phyloP scores from a whole-genome alignment of 2,888 invertebrate genomes.

The Agriopis leucophaearia region DNA sequence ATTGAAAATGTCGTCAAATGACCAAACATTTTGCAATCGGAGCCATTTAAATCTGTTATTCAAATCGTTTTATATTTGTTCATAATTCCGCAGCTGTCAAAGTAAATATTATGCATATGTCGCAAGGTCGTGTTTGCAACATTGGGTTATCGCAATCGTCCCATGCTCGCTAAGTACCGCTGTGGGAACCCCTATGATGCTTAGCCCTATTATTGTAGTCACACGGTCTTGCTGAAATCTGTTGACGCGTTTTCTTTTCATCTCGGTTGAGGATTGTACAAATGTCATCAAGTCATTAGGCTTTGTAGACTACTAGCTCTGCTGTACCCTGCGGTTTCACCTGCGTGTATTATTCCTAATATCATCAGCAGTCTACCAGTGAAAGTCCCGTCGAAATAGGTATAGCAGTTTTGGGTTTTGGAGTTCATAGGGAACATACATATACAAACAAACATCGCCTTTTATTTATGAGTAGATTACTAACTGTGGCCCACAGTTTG shows the following conservation, averaged over 20 bases:
- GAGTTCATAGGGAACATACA: too few relatives aligned
- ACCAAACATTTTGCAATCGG: constrained; percentile 14
- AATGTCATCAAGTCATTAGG: constrained; percentile 9
- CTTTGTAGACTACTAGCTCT: not conserved
- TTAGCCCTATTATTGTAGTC: constrained; percentile 47
- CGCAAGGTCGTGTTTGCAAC: constrained; percentile 33
- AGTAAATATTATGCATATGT: constrained; percentile 25
- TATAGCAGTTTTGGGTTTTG: too few relatives aligned
- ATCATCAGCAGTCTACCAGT: too few relatives aligned
- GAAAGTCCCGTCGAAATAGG: too few relatives aligned
- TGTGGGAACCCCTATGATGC: constrained; percentile 36
- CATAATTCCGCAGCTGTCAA: constrained; percentile 12
- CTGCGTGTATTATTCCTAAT: too few relatives aligned
- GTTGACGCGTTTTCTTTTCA: constrained; percentile 28
- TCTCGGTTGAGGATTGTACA: constrained; percentile 30
- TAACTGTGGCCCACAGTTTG: too few relatives aligned
- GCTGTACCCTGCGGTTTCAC: not conserved
- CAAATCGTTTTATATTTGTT: constrained; percentile 20
- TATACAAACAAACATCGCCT: too few relatives aligned
- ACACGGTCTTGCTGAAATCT: constrained; percentile 50
- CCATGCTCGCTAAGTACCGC: constrained; percentile 26
- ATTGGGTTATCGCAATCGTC: constrained; percentile 31
- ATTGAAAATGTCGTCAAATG: not conserved
- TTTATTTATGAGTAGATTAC: too few relatives aligned
- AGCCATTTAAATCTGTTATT: constrained; percentile 24